phyloP scores from a whole-genome alignment of 2,797 vertebrate genomes.

The Emydoidea blandingii region DNA sequence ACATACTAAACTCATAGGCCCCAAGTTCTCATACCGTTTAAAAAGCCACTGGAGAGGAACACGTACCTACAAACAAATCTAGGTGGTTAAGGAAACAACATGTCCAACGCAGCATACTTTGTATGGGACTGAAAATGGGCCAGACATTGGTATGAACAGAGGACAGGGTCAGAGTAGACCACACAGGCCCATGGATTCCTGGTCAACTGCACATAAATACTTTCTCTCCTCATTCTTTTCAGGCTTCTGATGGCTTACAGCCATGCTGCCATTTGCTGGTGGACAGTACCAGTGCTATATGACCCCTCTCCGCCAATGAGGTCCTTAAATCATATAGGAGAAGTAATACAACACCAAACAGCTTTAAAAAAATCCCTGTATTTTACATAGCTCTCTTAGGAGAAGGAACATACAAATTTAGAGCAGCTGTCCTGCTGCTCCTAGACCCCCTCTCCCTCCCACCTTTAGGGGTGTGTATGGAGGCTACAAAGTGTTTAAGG shows the following conservation, averaged over 20 bases:
- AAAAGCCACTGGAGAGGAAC: not conserved
- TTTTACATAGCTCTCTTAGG: not conserved
- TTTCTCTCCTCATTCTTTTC: not conserved
- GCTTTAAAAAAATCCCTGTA: not conserved
- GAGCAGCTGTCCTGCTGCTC: not conserved
- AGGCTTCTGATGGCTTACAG: not conserved
- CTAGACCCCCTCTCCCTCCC: not conserved
- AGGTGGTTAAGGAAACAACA: rapidly evolving
- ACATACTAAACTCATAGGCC: not conserved
- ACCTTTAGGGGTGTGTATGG: not conserved
- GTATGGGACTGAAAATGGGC: not conserved
- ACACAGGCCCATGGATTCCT: not conserved
- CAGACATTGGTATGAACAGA: not conserved
- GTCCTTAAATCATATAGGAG: not conserved
- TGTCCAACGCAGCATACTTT: not conserved
- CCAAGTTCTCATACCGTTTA: not conserved
- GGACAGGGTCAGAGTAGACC: not conserved
- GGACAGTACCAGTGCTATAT: not conserved
- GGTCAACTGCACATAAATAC: not conserved
- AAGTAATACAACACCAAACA: not conserved
- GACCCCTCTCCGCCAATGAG: rapidly evolving
- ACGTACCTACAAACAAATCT: not conserved
- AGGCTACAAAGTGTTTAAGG: not conserved
- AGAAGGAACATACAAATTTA: not conserved
- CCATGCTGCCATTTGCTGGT: not conserved